Conservation (phyloP, 1,140 invertebrate genomes). For the Calephelis nemesis region DNA sequence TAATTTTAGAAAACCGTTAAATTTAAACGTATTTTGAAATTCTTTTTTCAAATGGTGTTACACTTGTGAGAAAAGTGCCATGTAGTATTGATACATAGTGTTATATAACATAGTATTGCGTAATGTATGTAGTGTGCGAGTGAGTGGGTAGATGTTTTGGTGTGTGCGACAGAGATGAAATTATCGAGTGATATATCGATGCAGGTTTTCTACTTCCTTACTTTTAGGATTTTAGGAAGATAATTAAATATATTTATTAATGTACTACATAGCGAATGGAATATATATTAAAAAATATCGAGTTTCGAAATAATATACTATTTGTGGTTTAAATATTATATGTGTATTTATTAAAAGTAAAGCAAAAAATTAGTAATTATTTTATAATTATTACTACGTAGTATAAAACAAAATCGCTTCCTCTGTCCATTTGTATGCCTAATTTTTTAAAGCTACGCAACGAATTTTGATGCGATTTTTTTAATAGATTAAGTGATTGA, state of each 20-base stretch:
- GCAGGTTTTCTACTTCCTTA: constrained; percentile 2
- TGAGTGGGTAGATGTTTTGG: constrained; percentile 31
- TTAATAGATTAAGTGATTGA: neutral
- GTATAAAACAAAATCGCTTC: no score
- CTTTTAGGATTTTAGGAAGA: no score
- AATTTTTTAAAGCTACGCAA: neutral
- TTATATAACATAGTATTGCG: constrained; percentile 33
- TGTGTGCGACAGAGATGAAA: constrained; percentile 31
- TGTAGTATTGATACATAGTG: constrained; percentile 24
- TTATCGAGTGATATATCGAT: constrained; percentile 28
- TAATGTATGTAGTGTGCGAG: constrained; percentile 40
- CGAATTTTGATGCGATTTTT: neutral
- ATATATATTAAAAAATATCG: no score
- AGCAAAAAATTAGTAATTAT: no score
- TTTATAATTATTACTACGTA: no score
- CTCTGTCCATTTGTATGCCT: no score
- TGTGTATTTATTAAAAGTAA: no score
- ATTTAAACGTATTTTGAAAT: constrained; percentile 31
- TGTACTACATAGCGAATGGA: no score
- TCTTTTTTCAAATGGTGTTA: constrained; percentile 7
- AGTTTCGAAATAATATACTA: no score
- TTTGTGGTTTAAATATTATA: no score
- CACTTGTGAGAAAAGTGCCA: constrained; percentile 27
- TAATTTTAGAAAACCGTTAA: constrained; percentile 28
- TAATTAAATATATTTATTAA: neutral